Evolutionary conservation across 2,113 vertebrate genomes (phyloP), one percentile per base, ranked within the genome.

Genomic region (Balaeniceps rex): DNA sequence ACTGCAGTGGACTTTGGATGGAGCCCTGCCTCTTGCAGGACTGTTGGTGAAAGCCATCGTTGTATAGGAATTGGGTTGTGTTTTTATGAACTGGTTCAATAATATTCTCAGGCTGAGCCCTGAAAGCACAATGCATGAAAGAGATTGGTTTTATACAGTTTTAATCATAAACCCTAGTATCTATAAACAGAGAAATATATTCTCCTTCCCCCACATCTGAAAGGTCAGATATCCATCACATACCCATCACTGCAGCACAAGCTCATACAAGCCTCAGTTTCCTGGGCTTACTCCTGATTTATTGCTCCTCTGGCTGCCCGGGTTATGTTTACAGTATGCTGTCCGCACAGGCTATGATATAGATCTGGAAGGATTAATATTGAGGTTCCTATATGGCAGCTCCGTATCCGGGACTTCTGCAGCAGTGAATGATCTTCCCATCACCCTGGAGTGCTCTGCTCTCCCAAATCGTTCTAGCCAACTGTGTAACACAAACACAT

Each of bases 391-490:
- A 19, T 4, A 4, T 4, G n/a, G 42, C 65, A 63, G 81, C 47
- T 78, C 26, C 1, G 0, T 36, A 31, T 2, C 26, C 2, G 3
- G 71, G 38, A 18, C 51, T 66, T 23, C 58, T 26, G 66, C 49
- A 36, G 60, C 3, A 19, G 6, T 17, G 36, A 26, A 16, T 0
- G 47, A 7, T 4, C 26, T 2, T 51, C 33, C 70, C 63, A 4
- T 5, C 85, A 15, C 51, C 31, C 54, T 19, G 2, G 58, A 55
- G 65, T 11, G 3, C 75, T n/a, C 36, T 3, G 14, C 42, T 83
- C 60, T 46, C 55, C 17, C 8, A 5, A 10, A 19, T 17, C 2
- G 8, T 54, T 29, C 29, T 38, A 15, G 23, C n/a, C 7, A 0
- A 2, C 34, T 11, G 47, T 31, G 66, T 66, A 49, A 22, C 40